Percentiles rank a stretch among this genome's conserved stretches.
Evolutionary conservation across 2,797 vertebrate species (phyloP).

Genomic region (Uromys caudimaculatus): DNA sequence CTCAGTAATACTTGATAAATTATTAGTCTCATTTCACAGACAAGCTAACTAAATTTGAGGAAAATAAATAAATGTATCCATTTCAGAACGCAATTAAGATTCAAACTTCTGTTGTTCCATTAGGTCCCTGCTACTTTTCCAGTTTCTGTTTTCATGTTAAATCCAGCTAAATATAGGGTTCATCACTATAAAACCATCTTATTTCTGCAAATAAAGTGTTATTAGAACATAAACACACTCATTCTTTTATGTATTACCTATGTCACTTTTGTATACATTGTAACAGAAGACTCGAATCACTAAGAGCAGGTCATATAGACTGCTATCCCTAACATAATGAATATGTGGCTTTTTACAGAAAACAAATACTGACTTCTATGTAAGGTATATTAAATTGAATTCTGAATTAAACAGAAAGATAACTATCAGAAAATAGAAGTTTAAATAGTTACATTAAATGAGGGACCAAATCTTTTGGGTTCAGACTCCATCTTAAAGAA

Average conservation of each 20-base stretch:
- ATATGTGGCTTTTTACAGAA: background rate
- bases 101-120: background rate
- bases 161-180: background rate
- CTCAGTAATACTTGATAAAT: background rate
- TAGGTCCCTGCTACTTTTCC: background rate
- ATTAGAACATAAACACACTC: background rate
- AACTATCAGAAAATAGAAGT: constrained; percentile 6
- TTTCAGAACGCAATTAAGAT: background rate
- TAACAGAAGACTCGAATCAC: constrained; percentile 18
- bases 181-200: background rate
- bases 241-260: background rate
- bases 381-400: background rate
- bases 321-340: constrained; percentile 36
- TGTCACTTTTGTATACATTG: background rate
- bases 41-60: constrained; percentile 34
- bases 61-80: constrained; percentile 17
- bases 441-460: constrained; percentile 28
- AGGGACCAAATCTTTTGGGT: background rate
- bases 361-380: constrained; percentile 2
- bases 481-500: background rate
- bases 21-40: constrained; percentile 6
- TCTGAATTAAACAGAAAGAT: constrained; percentile 7
- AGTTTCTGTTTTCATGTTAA: background rate
- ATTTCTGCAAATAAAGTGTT: constrained; percentile 55
- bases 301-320: background rate